Percentiles rank a stretch among this genome's conserved stretches.
Evolutionary conservation across 2,888 invertebrate species (phyloP).

Genomic region (Phlogophora meticulosa): DNA sequence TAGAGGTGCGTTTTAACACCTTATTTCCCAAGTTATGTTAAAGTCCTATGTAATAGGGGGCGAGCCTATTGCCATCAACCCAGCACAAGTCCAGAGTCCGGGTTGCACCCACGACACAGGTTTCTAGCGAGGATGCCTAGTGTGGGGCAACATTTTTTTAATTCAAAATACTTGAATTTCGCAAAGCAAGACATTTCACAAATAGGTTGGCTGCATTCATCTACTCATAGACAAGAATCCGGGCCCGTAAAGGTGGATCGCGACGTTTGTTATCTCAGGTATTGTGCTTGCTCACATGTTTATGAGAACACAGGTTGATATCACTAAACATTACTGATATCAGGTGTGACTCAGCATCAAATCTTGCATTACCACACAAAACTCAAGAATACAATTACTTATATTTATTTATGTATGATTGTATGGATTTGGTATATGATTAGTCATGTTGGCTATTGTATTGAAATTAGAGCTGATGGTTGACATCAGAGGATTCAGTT

Average conservation of each 20-base stretch:
- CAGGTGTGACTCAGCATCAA: constrained; percentile 7
- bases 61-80: too few relatives aligned
- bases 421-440: not conserved
- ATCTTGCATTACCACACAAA: not conserved
- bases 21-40: too few relatives aligned
- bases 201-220: too few relatives aligned
- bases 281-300: not conserved
- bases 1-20: too few relatives aligned
- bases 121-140: too few relatives aligned
- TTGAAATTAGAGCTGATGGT: not conserved
- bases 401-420: not conserved
- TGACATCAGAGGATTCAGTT: too few relatives aligned
- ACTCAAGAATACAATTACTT: not conserved
- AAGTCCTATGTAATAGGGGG: too few relatives aligned
- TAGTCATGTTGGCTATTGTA: constrained; percentile 9
- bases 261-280: constrained; percentile 6
- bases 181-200: too few relatives aligned
- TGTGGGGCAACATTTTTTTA: too few relatives aligned
- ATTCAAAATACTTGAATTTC: too few relatives aligned
- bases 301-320: constrained; percentile 6
- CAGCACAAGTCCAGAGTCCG: too few relatives aligned
- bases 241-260: not conserved
- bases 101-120: too few relatives aligned
- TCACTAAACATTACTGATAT: constrained; percentile 17
- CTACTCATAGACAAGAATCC: not conserved